phyloP scores from a whole-genome alignment of 2,888 invertebrate species.

The Cloeon dipterum region DNA sequence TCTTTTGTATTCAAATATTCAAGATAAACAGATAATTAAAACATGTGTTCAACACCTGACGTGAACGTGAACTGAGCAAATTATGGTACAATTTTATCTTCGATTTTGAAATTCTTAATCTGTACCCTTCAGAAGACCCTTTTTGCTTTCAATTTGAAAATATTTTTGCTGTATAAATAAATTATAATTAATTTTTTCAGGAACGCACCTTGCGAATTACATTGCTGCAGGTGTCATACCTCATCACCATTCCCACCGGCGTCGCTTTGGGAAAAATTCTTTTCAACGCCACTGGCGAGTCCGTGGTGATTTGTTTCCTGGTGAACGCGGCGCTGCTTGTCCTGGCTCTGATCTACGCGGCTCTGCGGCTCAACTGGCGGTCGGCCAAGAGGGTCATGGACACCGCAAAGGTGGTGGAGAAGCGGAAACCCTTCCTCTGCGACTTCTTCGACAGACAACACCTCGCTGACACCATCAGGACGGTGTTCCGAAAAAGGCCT shows the following conservation, averaged over 20 bases:
- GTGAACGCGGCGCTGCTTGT: conserved; percentile 39
- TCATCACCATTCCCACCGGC: conserved; percentile 65
- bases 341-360: conserved; percentile 36
- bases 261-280: conserved; percentile 39
- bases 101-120: too few relatives aligned
- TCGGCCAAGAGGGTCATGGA: conserved; percentile 23
- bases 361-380: conserved; percentile 42
- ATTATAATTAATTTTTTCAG: conserved; percentile 32
- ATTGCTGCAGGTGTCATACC: conserved; percentile 56
- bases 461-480: conserved; percentile 28
- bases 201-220: conserved; percentile 58
- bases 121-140: conserved; percentile 2
- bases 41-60: too few relatives aligned
- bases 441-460: conserved; percentile 54
- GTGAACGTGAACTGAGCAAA: too few relatives aligned
- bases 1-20: too few relatives aligned
- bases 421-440: conserved; percentile 15
- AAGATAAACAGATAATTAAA: too few relatives aligned
- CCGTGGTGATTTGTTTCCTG: conserved; percentile 47
- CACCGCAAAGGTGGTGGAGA: background rate
- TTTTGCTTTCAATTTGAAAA: conserved; percentile 10
- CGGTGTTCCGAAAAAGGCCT: conserved; percentile 32
- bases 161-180: conserved; percentile 51
- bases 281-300: conserved; percentile 29
- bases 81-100: too few relatives aligned